Evolutionary conservation across 2,888 invertebrate species (phyloP).

Genomic region (Drosophila cognata): DNA sequence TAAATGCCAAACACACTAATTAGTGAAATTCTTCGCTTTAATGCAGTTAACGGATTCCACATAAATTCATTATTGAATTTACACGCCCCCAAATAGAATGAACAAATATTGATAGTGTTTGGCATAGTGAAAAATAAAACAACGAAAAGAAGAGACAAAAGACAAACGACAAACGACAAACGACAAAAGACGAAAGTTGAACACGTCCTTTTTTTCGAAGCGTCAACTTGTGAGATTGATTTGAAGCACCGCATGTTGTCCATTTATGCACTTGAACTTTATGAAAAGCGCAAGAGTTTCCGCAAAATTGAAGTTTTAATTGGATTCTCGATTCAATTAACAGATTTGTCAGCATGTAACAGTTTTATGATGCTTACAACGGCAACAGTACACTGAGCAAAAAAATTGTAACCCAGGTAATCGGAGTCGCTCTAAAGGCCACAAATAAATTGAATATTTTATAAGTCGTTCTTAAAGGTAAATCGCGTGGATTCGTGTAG

Average conservation of each 20-base stretch:
- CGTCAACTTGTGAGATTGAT: constrained; percentile 47
- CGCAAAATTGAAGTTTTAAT: constrained; percentile 82
- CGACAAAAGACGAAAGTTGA: constrained; percentile 21
- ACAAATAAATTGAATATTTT: not conserved
- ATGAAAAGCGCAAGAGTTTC: constrained; percentile 62
- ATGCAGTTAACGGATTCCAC: constrained; percentile 46
- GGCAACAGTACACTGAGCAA: not conserved
- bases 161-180: not conserved
- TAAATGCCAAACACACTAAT: constrained; percentile 65
- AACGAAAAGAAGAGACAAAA: constrained; percentile 1
- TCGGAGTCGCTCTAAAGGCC: not conserved
- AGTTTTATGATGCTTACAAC: constrained; percentile 71
- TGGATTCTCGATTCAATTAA: constrained; percentile 84
- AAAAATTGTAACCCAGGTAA: not conserved
- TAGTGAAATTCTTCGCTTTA: constrained; percentile 72
- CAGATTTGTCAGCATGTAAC: constrained; percentile 82
- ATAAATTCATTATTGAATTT: constrained; percentile 65
- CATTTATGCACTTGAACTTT: constrained; percentile 77
- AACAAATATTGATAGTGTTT: constrained; percentile 11
- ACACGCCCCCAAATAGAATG: constrained; percentile 22
- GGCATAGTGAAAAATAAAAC: constrained; percentile 3
- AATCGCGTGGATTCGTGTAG: not conserved
- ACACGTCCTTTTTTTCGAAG: constrained; percentile 33
- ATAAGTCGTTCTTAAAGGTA: not conserved
- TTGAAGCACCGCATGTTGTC: constrained; percentile 61